Base-by-base conservation (phyloP, 2,888 invertebrate genomes). In the Tetramorium bicarinatum region DNA sequence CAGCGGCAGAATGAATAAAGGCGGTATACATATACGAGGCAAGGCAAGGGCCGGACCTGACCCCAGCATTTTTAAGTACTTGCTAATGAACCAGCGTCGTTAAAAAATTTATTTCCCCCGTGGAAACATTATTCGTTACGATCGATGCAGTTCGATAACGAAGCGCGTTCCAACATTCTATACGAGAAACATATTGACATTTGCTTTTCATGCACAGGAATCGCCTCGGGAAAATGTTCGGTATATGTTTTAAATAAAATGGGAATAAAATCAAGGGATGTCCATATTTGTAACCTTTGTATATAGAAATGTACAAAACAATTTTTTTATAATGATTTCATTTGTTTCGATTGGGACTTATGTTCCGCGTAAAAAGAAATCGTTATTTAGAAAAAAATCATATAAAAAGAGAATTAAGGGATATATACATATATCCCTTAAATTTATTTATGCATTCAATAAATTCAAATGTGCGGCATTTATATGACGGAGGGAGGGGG, bases 1-100 rank as follows among this genome's bases (percentile, higher is more conserved):
- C 83, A 84, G 59, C 75, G 74, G 29, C 82, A 82, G 86, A 67
- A 80, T 79, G 82, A 83, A 83, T 79, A 62, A 59, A 87, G 66
- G 47, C 74, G 71, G 18, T 69, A 59, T 59, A 34, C 29, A 34
- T 34, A 52, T 66, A 52, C 21, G 54, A 62, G 41, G 41, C 56
- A 41, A 54, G 56, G 11, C 15, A 47, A 59, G 34, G 61, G 13
- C 47, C 44, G 52, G 44, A 49, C 18, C 84, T 82, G 77, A 72
- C 54, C 66, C 56, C 66, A 29, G 66, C n/a, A 52, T 74, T 59
- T 64, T 61, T 75, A 67, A 61, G 59, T 56, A 66, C 49, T 74
- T 25, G 38, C 72, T 67, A 72, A 83, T 61, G 83, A 80, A 71
- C 71, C 18, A 56, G 18, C 47, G 38, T 66, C 49, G 59, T 80